These are phyloP conservation scores for Drosophila lacertosa DNA, from an alignment of 1,140 invertebrate genomes.

Conservation along the genomic window DNA sequence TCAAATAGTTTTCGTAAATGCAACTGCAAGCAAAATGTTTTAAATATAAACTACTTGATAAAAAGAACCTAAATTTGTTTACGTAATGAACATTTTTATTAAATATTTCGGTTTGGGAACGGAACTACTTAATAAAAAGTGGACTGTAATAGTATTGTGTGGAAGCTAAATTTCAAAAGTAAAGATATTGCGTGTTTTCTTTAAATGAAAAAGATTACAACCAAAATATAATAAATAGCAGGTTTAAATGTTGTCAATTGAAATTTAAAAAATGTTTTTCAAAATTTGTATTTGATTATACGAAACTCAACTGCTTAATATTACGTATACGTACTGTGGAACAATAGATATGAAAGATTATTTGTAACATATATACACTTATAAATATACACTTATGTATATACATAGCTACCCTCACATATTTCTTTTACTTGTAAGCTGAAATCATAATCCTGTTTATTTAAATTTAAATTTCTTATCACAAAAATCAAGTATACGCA, in stretches of 20 bases:
- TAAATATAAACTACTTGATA: conserved; percentile 8
- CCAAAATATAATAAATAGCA: no score
- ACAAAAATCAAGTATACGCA: conserved; percentile 58
- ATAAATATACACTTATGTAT: no score
- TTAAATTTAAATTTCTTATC: background rate
- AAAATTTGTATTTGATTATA: no score
- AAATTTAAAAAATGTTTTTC: no score
- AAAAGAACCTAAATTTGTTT: background rate
- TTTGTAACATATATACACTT: background rate
- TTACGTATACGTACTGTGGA: background rate
- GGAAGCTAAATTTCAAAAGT: no score
- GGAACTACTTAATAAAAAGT: background rate
- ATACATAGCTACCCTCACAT: no score
- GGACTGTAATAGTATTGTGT: no score
- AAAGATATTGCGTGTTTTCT: no score
- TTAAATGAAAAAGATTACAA: no score
- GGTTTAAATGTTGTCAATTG: no score
- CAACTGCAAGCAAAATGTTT: conserved; percentile 21
- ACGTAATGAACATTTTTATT: background rate
- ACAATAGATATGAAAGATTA: background rate
- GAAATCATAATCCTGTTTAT: no score
- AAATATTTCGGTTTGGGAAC: background rate
- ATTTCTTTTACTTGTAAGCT: no score
- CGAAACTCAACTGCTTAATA: background rate
- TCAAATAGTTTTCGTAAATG: conserved; percentile 12